Evolutionary conservation across 1,140 invertebrate species (phyloP).

Genomic region (Solenopsis fugax): DNA sequence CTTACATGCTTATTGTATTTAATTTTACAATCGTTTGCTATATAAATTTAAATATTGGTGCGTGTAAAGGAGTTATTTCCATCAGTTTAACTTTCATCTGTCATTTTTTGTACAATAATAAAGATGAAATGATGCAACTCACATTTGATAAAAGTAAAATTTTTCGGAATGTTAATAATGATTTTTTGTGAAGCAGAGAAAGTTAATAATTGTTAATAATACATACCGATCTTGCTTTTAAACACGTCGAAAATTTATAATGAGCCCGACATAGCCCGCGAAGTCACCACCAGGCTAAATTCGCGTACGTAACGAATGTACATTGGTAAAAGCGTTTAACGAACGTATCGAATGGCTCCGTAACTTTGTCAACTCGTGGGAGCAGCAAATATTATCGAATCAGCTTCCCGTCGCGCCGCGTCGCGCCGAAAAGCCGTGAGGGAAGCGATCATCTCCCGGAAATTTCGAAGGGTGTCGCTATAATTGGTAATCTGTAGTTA

Average conservation of each 20-base stretch:
- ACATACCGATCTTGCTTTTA: not conserved
- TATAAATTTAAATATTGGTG: not conserved
- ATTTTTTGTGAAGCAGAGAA: not conserved
- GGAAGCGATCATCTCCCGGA: conserved; percentile 57
- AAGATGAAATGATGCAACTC: not conserved
- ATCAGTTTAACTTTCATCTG: not conserved
- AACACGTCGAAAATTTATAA: conserved; percentile 28
- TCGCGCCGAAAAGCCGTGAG: conserved; percentile 45
- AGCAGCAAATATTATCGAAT: conserved; percentile 55
- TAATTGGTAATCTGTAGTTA: conserved; percentile 78
- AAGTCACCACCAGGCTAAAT: not conserved
- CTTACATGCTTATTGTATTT: not conserved
- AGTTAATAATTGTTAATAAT: not conserved
- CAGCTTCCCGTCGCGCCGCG: not conserved
- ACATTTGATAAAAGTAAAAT: not conserved
- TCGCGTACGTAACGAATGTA: conserved; percentile 3
- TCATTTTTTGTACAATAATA: conserved; percentile 1
- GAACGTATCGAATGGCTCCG: not conserved
- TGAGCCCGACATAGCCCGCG: not conserved
- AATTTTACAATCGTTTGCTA: not conserved
- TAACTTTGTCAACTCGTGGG: conserved; percentile 19
- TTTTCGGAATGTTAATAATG: not conserved
- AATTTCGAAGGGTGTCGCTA: conserved; percentile 77
- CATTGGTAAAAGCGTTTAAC: conserved; percentile 23
- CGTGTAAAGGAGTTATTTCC: not conserved